Base-by-base conservation (phyloP, 2,888 invertebrate genomes). In the Selenia dentaria region DNA sequence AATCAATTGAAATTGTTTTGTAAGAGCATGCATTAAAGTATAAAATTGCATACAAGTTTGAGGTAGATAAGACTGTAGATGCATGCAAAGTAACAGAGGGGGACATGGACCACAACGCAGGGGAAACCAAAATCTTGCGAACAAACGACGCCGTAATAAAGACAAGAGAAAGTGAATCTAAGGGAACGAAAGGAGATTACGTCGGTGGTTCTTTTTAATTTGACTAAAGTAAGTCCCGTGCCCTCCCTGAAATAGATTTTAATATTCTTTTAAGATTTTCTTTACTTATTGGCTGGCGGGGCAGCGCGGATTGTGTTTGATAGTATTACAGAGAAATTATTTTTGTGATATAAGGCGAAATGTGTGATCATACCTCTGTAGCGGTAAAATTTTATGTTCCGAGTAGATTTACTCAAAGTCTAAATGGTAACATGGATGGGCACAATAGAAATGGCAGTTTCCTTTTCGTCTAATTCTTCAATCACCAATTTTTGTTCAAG, bases 101-200 rank as follows among this genome's bases (percentile, higher is more conserved):
- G 89, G 84, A 79, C 73, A 87, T 83, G 85, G 85, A 83, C 79
- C 75, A 80, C 67, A 74, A 74, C 77, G 74, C 80, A 74, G 83
- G 85, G 81, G 83, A 79, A 78, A 76, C 88, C 83, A 84, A 92
- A 92, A 92, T 92, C 92, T 92, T 84, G 79, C 83, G 89, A 91
- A 92, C 89, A 89, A 90, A 89, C 87, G 89, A 74, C 83, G 77
- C 78, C 70, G 88, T 92, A 92, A 92, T 92, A 92, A 92, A 92
- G 92, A 92, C 59, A 59, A 54, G 88, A 91, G 92, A 92, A 92
- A 92, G 92, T 92, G 92, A 92, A 93, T 92, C 92, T 92, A 92
- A 92, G 87, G 86, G 88, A 82, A 85, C 82, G 82, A 87, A 88
- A 90, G 87, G 70, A 87, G 87, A 88, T 89, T 89, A 89, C 74